A percentile compares a stretch with the other conserved stretches of the same genome.
phyloP scores from a whole-genome alignment of 2,113 vertebrate species.

The Otus sunia region DNA sequence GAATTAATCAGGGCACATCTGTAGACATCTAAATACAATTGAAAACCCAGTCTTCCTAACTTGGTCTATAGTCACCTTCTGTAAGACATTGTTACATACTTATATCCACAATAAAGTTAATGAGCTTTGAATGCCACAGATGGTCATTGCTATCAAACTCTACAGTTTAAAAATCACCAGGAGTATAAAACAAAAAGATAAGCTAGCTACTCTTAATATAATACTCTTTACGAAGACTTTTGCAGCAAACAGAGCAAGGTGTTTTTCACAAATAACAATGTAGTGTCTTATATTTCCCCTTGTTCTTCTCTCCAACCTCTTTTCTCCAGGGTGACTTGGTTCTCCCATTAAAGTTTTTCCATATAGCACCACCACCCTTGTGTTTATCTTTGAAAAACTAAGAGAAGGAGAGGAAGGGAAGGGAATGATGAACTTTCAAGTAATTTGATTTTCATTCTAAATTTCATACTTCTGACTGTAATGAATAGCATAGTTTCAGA shows the following conservation, averaged over 20 bases:
- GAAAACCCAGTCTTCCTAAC: not conserved
- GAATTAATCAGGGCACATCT: not conserved
- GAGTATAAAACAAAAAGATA: not conserved
- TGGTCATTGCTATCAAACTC: not conserved
- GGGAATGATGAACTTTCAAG: not conserved
- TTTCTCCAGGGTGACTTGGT: not conserved
- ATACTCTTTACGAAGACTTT: not conserved
- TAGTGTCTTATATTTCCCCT: not conserved
- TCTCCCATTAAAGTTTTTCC: not conserved
- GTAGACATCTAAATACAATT: not conserved
- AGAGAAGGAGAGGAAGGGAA: not conserved
- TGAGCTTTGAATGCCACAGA: not conserved
- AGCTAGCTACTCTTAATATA: not conserved
- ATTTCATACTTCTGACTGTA: not conserved
- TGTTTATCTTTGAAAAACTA: not conserved
- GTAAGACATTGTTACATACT: not conserved
- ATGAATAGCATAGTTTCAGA: not conserved
- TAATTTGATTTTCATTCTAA: not conserved
- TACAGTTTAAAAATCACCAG: not conserved
- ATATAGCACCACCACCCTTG: not conserved
- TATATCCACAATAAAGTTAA: not conserved
- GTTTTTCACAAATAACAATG: not conserved
- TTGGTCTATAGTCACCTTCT: not conserved
- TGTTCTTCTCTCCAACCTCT: not conserved
- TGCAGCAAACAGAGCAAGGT: not conserved